Conservation (phyloP, 2,113 vertebrate genomes). For the Daubentonia madagascariensis region DNA sequence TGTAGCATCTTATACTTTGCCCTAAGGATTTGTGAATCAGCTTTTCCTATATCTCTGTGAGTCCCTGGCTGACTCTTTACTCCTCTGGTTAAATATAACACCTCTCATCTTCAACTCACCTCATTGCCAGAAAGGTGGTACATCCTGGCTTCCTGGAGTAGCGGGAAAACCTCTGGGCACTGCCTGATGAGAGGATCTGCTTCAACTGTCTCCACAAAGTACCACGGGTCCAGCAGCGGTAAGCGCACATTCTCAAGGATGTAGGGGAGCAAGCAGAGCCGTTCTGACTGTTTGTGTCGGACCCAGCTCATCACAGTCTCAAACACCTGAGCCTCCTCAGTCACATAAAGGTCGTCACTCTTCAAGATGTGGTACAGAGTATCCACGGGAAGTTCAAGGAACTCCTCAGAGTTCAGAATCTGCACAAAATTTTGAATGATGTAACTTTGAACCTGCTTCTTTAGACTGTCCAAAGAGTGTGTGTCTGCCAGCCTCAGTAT, state of each 20-base stretch:
- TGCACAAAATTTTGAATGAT: conserved; percentile 92
- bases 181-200: conserved; percentile 90
- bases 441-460: conserved; percentile 88
- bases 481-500: conserved; percentile 92
- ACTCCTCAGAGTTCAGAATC: conserved; percentile 90
- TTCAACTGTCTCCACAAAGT: conserved; percentile 95
- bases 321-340: conserved; percentile 92
- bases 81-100: background rate
- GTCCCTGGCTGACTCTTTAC: background rate
- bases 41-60: background rate
- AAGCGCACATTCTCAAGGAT: conserved; percentile 90
- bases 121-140: conserved; percentile 95
- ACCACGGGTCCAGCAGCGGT: conserved; percentile 94
- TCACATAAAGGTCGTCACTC: conserved; percentile 92
- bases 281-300: conserved; percentile 83
- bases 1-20: background rate
- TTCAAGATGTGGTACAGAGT: conserved; percentile 88
- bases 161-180: conserved; percentile 91
- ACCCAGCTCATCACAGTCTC: conserved; percentile 94
- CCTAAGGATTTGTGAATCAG: background rate
- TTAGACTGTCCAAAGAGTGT: conserved; percentile 88
- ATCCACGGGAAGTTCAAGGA: conserved; percentile 89
- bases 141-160: conserved; percentile 94
- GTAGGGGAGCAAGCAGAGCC: conserved; percentile 82
- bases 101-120: conserved; percentile 83